Base-by-base conservation (phyloP, 2,113 vertebrate species). In the Macquaria australasica region DNA sequence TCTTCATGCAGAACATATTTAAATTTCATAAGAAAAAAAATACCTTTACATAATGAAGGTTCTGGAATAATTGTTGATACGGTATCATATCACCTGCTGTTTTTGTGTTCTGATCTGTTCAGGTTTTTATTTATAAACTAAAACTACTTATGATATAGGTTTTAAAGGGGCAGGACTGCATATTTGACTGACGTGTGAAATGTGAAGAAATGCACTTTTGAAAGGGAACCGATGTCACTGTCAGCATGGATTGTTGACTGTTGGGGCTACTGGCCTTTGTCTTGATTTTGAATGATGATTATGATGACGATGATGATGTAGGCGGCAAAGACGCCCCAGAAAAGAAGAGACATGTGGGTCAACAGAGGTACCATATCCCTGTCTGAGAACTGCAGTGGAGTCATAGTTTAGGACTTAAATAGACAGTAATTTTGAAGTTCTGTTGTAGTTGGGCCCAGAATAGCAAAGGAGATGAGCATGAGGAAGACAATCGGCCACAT, bases 401-500 rank as follows among this genome's bases (percentile, higher is more conserved):
- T 45, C 8, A 21, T 25, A 9, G 18, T 64, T 64, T 11, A 5
- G 0, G 10, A 34, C 1, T 14, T n/a, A 25, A 41, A 60, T n/a
- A 21, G 20, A 62, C 21, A 31, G 15, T 8, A 69, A 48, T 37
- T 69, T 41, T 28, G 43, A 67, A 56, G 48, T 45, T 58, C 2
- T 59, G 37, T 11, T 72, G n/a, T 37, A 48, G 51, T 37, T 53
- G 25, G 4, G 41, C 1, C 20, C 34, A 50, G 18, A 50, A 70
- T 16, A 37, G 45, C 39, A 72, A 59, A 48, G 31, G 8, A 48
- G 43, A 83, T 73, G 18, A 66, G 58, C 31, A 56, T 25, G 37
- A 60, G 9, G 25, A 66, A 43, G 50, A 64, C 58, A 79, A 71
- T 73, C 8, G 5, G 50, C 72, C 66, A 60, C 72, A 89, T 78